Percentiles rank a stretch among this genome's conserved stretches.
Conservation (phyloP, 2,888 invertebrate genomes). For the Spodoptera littoralis region DNA sequence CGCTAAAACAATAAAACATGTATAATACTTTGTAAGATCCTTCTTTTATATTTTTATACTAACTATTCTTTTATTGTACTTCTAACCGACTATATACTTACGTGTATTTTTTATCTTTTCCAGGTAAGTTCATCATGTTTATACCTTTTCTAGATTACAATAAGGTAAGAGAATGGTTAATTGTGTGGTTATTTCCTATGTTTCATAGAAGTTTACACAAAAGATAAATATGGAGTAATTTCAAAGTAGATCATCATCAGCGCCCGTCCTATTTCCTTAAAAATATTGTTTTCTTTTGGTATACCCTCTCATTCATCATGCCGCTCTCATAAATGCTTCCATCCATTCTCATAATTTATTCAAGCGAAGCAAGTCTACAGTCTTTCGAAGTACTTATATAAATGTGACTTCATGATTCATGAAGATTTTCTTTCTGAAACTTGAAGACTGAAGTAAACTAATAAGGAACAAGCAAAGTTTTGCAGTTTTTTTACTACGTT, state of each 20-base stretch:
- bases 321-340: slow-evolving; percentile 43
- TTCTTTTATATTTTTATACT: slow-evolving; percentile 32
- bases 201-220: background rate
- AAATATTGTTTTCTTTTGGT: slow-evolving; percentile 41
- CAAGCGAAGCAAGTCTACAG: slow-evolving; percentile 43
- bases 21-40: slow-evolving; percentile 38
- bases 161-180: slow-evolving; percentile 16
- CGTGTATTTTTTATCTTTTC: slow-evolving; percentile 62
- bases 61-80: slow-evolving; percentile 36
- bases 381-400: slow-evolving; percentile 30
- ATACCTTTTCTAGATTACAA: slow-evolving; percentile 11
- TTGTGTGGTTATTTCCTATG: background rate
- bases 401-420: slow-evolving; percentile 36
- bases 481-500: slow-evolving; percentile 51
- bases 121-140: slow-evolving; percentile 76
- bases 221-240: background rate
- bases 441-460: slow-evolving; percentile 48
- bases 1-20: slow-evolving; percentile 73
- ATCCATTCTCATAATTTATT: slow-evolving; percentile 53
- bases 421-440: slow-evolving; percentile 36
- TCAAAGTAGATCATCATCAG: slow-evolving; percentile 37
- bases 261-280: slow-evolving; percentile 40
- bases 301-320: slow-evolving; percentile 43
- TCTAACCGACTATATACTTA: slow-evolving; percentile 35
- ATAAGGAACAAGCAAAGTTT: slow-evolving; percentile 51